phyloP scores from a whole-genome alignment of 2,797 vertebrate species.

The Phylloscopus collybita region DNA sequence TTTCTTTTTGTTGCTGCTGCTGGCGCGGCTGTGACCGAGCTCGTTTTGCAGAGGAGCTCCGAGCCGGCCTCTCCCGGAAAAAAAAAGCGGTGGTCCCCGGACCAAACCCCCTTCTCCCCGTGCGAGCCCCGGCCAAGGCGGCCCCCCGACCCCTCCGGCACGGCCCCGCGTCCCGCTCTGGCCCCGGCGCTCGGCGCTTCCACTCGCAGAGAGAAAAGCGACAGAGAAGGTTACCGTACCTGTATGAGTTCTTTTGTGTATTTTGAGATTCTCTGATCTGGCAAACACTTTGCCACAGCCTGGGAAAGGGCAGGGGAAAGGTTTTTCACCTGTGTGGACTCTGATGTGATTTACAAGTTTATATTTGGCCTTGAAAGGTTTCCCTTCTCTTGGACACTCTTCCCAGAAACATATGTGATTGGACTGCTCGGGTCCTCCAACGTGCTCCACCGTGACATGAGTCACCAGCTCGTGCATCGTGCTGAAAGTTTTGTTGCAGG shows the following conservation, averaged over 20 bases:
- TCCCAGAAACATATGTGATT: conserved; percentile 83
- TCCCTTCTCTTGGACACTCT: conserved; percentile 96
- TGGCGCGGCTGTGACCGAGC: background rate
- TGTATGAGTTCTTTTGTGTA: conserved; percentile 99
- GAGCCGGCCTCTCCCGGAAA: background rate
- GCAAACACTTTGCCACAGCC: conserved; percentile 99
- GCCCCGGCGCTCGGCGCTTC: background rate
- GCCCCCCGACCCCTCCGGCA: background rate
- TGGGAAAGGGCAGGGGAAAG: conserved; percentile 98
- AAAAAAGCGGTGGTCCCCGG: background rate
- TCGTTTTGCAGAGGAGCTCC: background rate
- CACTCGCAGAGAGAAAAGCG: conserved; percentile 9
- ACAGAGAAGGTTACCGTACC: conserved; percentile 73
- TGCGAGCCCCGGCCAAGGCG: background rate
- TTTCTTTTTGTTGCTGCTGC: conserved; percentile 42
- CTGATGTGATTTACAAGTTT: conserved; percentile 99
- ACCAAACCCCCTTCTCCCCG: background rate
- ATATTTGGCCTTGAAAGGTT: conserved; percentile 99
- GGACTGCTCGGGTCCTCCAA: conserved; percentile 94
- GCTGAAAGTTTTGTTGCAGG: conserved; percentile 99
- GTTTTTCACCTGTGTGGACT: conserved; percentile 98
- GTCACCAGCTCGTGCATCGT: conserved; percentile 98
- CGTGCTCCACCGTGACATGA: conserved; percentile 96
- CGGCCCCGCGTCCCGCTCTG: background rate
- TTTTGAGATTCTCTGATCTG: conserved; percentile 98